Evolutionary conservation across 2,797 vertebrate species (phyloP).

Genomic region (Ptychadena robeensis): DNA sequence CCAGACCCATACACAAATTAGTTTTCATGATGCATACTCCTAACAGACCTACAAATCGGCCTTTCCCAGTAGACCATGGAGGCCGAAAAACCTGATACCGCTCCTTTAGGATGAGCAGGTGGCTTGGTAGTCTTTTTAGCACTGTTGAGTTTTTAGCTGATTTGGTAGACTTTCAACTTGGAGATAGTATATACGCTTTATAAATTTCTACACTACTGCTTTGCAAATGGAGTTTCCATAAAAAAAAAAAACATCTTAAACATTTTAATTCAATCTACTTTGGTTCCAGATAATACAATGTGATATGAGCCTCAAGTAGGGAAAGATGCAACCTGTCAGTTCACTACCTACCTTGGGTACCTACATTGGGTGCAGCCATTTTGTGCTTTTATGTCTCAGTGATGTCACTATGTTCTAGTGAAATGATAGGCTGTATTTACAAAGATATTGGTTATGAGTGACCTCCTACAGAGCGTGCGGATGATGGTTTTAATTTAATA

Average conservation of each 20-base stretch:
- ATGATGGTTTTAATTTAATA: not conserved
- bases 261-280: not conserved
- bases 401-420: not conserved
- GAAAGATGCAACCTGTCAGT: not conserved
- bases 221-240: not conserved
- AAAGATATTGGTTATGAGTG: not conserved
- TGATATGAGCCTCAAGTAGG: too few relatives aligned
- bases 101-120: not conserved
- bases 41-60: not conserved
- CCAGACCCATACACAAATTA: too few relatives aligned
- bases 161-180: not conserved
- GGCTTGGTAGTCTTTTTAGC: not conserved
- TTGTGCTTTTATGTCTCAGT: not conserved
- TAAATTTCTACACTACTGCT: too few relatives aligned
- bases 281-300: not conserved
- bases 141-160: not conserved
- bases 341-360: too few relatives aligned
- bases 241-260: not conserved
- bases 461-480: not conserved
- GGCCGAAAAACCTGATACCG: not conserved
- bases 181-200: too few relatives aligned
- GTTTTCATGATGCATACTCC: not conserved
- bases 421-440: not conserved
- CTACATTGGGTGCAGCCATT: not conserved
- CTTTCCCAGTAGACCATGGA: not conserved